phyloP scores from a whole-genome alignment of 92 coral and sea anemone genomes.

The Bergia puertoricense region DNA sequence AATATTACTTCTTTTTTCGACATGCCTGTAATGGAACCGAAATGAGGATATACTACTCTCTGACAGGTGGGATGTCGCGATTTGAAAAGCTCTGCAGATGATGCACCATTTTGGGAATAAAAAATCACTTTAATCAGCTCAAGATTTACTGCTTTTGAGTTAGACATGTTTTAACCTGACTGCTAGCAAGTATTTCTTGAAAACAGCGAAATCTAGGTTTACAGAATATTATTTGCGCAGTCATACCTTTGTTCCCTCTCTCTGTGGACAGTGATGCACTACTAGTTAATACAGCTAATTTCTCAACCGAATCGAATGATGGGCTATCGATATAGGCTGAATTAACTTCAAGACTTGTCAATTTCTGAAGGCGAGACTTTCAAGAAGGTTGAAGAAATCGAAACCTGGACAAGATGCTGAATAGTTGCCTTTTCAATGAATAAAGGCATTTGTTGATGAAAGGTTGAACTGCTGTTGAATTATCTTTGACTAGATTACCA shows the following conservation, averaged over 20 bases:
- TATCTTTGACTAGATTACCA: not conserved
- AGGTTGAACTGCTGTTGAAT: not conserved
- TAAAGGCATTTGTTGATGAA: not conserved
- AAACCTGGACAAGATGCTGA: not conserved
- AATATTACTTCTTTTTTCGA: not conserved
- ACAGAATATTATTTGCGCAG: not conserved
- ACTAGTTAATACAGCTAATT: not conserved
- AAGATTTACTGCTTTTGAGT: not conserved
- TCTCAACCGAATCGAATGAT: slow-evolving; percentile 7
- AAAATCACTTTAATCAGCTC: not conserved
- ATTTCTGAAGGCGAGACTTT: not conserved
- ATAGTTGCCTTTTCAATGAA: not conserved
- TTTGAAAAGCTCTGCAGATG: not conserved
- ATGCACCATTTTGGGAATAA: not conserved
- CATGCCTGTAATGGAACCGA: not conserved
- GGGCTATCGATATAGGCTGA: not conserved
- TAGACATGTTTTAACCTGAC: not conserved
- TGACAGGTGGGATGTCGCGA: not conserved
- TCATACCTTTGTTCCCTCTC: not conserved
- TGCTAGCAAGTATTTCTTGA: not conserved
- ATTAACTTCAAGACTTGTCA: not conserved
- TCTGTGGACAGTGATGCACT: not conserved
- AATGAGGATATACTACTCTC: no score
- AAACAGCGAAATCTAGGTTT: not conserved
- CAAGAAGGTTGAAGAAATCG: not conserved